These are phyloP conservation scores for Macrochelys suwanniensis DNA, from an alignment of 2,797 vertebrate species.

Conservation along the genomic window DNA sequence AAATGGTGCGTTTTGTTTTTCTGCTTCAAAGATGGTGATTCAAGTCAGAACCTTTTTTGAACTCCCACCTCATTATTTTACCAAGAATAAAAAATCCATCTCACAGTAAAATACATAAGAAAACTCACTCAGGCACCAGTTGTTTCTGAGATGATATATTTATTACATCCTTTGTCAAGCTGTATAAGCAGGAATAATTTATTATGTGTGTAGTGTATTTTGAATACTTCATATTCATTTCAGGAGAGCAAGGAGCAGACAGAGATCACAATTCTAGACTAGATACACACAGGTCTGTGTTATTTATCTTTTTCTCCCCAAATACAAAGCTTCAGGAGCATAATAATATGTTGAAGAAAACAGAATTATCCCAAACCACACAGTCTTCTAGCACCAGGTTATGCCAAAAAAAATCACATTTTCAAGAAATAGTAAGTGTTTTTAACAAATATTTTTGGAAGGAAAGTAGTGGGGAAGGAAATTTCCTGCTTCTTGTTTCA, in stretches of 20 bases:
- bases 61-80: background rate
- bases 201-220: background rate
- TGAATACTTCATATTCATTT: background rate
- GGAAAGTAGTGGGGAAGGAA: background rate
- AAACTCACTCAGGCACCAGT: background rate
- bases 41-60: background rate
- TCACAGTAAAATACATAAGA: background rate
- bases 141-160: background rate
- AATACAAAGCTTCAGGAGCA: background rate
- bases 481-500: background rate
- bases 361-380: background rate
- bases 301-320: background rate
- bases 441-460: background rate
- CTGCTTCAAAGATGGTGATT: fast-evolving
- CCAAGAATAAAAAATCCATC: background rate
- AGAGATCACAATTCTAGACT: background rate
- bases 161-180: background rate
- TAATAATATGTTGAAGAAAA: background rate
- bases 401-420: background rate
- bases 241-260: background rate
- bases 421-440: background rate
- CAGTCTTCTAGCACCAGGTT: background rate
- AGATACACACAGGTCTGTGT: background rate
- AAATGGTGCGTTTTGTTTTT: background rate
- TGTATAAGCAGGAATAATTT: background rate